Conservation (phyloP, 64 coral and sea anemone species). For the Porites lutea region DNA sequence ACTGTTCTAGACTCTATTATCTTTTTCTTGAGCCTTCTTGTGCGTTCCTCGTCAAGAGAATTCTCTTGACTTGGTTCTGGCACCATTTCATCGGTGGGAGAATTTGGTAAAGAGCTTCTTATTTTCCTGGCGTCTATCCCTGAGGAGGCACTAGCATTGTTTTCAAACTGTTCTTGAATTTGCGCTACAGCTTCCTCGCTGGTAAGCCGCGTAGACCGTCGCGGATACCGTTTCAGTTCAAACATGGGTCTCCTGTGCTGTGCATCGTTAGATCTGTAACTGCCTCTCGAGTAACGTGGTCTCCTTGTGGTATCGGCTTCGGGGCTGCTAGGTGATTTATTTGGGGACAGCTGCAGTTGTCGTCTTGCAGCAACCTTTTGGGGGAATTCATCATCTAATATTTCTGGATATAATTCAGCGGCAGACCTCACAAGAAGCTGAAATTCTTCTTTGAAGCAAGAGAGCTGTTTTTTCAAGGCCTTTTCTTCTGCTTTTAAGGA, state of each 20-base stretch:
- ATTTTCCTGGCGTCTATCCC: slow-evolving; percentile 36
- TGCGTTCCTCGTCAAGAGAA: neutral
- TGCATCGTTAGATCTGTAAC: neutral
- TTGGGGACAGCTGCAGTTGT: neutral
- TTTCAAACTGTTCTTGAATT: slow-evolving; percentile 51
- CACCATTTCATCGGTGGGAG: neutral
- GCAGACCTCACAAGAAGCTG: slow-evolving; percentile 60
- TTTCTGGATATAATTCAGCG: slow-evolving; percentile 61
- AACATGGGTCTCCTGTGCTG: neutral
- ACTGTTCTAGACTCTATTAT: slow-evolving; percentile 47
- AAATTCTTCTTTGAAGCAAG: slow-evolving; percentile 40
- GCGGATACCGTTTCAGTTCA: slow-evolving; percentile 17
- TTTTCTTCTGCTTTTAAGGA: slow-evolving; percentile 53
- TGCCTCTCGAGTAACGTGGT: slow-evolving; percentile 13
- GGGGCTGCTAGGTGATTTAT: neutral
- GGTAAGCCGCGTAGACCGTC: neutral
- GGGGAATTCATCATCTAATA: slow-evolving; percentile 50
- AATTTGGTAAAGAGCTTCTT: slow-evolving; percentile 15
- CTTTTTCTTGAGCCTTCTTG: slow-evolving; percentile 62
- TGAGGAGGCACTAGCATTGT: neutral
- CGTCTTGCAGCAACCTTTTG: slow-evolving; percentile 22
- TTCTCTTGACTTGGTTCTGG: neutral
- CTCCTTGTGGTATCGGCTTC: neutral
- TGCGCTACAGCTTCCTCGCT: slow-evolving; percentile 15
- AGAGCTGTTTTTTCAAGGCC: slow-evolving; percentile 31